Evolutionary conservation across 1,140 invertebrate genomes (phyloP).

Genomic region (Platorchestia sp.): DNA sequence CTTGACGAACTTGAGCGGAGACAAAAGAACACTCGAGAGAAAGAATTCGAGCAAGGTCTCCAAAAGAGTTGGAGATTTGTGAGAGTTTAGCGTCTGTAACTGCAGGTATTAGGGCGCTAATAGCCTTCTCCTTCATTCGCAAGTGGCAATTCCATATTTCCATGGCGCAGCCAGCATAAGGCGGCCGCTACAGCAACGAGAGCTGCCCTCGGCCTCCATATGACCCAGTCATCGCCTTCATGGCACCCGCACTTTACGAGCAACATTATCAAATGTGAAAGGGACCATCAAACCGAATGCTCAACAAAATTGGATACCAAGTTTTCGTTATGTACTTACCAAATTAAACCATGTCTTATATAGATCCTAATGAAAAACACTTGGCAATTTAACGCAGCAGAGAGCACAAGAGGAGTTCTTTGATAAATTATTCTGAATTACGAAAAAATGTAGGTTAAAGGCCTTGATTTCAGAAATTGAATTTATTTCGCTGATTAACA

Average conservation of each 20-base stretch:
- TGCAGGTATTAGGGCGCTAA: conserved; percentile 44
- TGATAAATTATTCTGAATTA: background rate
- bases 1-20: background rate
- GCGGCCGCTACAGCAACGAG: conserved; percentile 7
- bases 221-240: background rate
- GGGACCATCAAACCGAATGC: background rate
- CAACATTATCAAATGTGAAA: background rate
- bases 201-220: background rate
- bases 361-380: background rate
- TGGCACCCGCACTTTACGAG: background rate
- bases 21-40: background rate
- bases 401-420: too few relatives aligned
- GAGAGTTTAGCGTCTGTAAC: conserved; percentile 40
- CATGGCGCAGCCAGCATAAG: background rate
- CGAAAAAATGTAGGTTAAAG: background rate
- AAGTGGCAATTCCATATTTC: conserved; percentile 50
- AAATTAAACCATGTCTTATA: background rate
- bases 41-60: background rate
- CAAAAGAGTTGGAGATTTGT: conserved; percentile 40
- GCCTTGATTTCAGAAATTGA: background rate
- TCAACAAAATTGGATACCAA: background rate
- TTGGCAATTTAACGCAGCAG: background rate
- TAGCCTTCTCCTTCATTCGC: conserved; percentile 36
- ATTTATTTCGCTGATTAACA: background rate
- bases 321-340: background rate